These are phyloP conservation scores for Lichenostomus cassidix DNA, from an alignment of 2,113 vertebrate genomes.

Conservation along the genomic window DNA sequence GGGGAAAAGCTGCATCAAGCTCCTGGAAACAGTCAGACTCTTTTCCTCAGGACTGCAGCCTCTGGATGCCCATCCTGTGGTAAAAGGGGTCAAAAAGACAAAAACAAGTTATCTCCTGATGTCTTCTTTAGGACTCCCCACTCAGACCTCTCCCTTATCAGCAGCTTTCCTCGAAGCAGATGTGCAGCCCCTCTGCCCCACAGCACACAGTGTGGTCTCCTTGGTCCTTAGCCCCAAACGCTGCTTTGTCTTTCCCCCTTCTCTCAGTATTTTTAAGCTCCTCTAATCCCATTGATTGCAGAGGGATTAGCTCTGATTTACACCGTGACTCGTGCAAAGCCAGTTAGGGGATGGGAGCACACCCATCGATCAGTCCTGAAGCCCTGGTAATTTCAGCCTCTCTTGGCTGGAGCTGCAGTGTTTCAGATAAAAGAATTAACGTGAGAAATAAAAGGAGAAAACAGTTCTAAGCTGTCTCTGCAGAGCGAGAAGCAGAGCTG, in stretches of 20 bases:
- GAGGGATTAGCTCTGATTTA: neutral
- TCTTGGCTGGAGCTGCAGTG: neutral
- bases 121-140: neutral
- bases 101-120: neutral
- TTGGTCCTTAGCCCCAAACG: neutral
- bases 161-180: neutral
- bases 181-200: neutral
- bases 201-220: neutral
- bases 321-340: neutral
- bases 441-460: slow-evolving; percentile 22
- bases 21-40: neutral
- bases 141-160: neutral
- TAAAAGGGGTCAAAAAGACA: neutral
- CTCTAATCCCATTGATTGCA: neutral
- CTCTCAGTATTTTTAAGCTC: neutral
- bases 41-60: neutral
- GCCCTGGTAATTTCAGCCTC: neutral
- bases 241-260: neutral
- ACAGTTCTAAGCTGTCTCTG: neutral
- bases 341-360: neutral
- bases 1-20: neutral
- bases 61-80: neutral
- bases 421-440: neutral
- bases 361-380: neutral
- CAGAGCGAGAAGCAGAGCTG: slow-evolving; percentile 36